Evolutionary conservation across 1,140 invertebrate species (phyloP), one percentile per base, ranked within the genome.

Genomic region (Drosophila chauvacae): DNA sequence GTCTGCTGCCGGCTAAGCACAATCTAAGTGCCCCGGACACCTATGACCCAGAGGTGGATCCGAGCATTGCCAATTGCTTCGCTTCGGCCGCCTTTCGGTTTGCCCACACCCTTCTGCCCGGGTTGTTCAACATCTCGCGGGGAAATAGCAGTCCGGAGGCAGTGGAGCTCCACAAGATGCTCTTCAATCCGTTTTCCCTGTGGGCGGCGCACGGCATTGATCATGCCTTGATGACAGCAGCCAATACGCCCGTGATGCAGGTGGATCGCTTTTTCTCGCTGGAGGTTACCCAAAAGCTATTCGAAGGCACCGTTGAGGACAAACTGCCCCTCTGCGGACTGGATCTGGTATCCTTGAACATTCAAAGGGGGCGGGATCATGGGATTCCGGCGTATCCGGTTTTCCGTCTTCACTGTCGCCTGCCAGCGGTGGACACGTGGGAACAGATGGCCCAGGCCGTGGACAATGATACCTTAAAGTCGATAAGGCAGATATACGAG

Each of bases 31-130:
- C 74, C 3, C 90, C 93, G 11, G 91, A 93, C 7, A 94, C 94
- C 1, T 98, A 98, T 91, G 94, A 98, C 76, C 92, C 94, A 0
- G 91, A 93, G 7, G 93, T 97, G 6, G 95, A 99, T 93, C 95
- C 98, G 1, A 94, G 95, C 1, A 95, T 99, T 59, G 95, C 97
- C 2, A 99, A 99, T 93, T 95, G 95, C 81, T 99, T 99, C 94
- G 96, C 98, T 0, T 94, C 97, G 0, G 96, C 98, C 4, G 98
- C 96, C 2, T 98, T 97, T 85, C 93, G 97, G 61, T 99, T 99
- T 90, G 98, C 97, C 0, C 98, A 99, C 85, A 97, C 97, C 0
- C 91, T 98, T 5, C 91, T 98, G 60, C 95, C 96, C 77, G 94
- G 95, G 13, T 91, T 97, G 60, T 95, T 97, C 80, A 96, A 95